These are phyloP conservation scores for Ficedula albicollis DNA, from an alignment of 2,797 vertebrate genomes.

Conservation along the genomic window DNA sequence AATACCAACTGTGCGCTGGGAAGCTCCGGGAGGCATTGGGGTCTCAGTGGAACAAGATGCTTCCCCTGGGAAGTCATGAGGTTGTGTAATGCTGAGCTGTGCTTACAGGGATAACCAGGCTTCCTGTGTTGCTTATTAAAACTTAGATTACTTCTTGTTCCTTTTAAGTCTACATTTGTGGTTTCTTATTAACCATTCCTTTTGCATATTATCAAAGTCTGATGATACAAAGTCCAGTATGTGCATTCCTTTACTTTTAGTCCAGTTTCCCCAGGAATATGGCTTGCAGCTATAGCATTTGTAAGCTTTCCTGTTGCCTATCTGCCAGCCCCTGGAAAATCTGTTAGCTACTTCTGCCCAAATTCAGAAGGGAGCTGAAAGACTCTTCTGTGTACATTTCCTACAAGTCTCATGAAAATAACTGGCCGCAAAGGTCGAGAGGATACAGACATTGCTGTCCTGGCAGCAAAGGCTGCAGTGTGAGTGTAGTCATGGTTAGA, in stretches of 20 bases:
- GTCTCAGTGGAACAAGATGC: constrained; percentile 14
- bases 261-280: neutral
- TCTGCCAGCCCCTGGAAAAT: neutral
- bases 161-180: constrained; percentile 20
- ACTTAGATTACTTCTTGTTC: constrained; percentile 24
- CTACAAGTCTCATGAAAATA: neutral
- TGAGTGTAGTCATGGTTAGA: neutral
- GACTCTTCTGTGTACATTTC: neutral
- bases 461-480: neutral
- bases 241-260: constrained; percentile 26
- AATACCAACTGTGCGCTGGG: neutral
- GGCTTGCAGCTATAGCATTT: neutral
- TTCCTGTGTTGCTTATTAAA: constrained; percentile 40
- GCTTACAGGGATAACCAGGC: neutral
- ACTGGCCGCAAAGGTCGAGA: neutral
- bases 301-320: neutral
- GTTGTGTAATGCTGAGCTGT: neutral
- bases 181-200: constrained; percentile 48
- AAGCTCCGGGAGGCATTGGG: neutral
- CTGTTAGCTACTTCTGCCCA: neutral
- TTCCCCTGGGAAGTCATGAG: neutral
- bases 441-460: neutral
- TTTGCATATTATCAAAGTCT: constrained; percentile 27
- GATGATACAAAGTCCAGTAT: constrained; percentile 31
- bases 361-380: neutral